Conservation (phyloP, 2,113 vertebrate genomes). For the Ailuropoda melanoleuca region DNA sequence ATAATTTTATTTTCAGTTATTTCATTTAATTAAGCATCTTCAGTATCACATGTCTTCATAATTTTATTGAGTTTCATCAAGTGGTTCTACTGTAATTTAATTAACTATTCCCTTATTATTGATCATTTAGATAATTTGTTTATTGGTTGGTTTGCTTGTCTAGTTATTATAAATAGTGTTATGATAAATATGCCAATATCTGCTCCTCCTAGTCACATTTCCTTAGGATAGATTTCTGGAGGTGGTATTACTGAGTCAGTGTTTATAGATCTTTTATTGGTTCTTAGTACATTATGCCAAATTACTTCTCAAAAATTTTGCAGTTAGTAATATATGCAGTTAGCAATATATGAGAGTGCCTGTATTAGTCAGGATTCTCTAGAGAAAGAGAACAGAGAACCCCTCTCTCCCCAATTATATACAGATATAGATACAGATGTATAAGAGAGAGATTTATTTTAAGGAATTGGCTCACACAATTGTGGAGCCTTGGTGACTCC, state of each 20-base stretch:
- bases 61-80: background rate
- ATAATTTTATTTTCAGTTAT: background rate
- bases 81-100: background rate
- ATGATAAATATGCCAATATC: background rate
- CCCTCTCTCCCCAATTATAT: background rate
- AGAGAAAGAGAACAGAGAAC: background rate
- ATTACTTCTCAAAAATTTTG: background rate
- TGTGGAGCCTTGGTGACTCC: background rate
- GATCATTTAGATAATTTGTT: background rate
- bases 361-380: background rate
- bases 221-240: background rate
- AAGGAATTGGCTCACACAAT: background rate
- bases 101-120: background rate
- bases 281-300: background rate
- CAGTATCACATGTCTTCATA: background rate
- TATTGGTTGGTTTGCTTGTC: background rate
- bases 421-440: background rate
- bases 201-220: background rate
- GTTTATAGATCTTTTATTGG: background rate
- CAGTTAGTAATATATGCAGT: background rate
- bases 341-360: background rate
- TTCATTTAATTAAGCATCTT: background rate
- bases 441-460: background rate
- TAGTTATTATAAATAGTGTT: background rate
- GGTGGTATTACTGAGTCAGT: background rate